Base-by-base conservation (phyloP, 2,888 invertebrate species). In the Sicus ferrugineus region DNA sequence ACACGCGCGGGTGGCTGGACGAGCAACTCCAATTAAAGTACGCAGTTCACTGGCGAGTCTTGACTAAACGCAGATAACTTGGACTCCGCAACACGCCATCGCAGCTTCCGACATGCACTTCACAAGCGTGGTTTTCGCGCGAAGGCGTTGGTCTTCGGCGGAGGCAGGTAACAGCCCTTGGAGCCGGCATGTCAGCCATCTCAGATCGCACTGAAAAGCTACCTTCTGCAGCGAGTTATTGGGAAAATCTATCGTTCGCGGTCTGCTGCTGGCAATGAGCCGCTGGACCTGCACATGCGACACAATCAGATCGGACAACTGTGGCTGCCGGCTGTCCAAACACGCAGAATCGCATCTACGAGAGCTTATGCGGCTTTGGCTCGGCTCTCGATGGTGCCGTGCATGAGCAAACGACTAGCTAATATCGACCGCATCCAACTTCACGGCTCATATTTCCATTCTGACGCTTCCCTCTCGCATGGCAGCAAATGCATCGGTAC, bases 281-380 rank as follows among this genome's bases (percentile, higher is more conserved):
- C 23, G 50, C 19, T 52, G 23, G 9, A 50, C 56, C n/a, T n/a
- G n/a, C 56, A 67, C 58, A 67, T 67, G 59, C 67, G 23, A 14
- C 30, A 9, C 50, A 64, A 69, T 69, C 69, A 64, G 69, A 69
- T 69, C 19, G 58, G 64, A 64, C 69, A 69, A 64, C 69, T 64
- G 16, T 50, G 54, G 31, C 56, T 50, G 31, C 58, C 26, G 48
- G 23, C 34, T 23, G 58, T 19, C 50, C 42, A 54, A 38, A 56
- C 62, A 68, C 68, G 62, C 62, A 68, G 54, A 68, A 68, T 50
- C 30, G 19, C n/a, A 23, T 23, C 42, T 31, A 42, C 14, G 14
- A 42, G 42, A 4, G 23, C 62, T 42, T 62, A 4, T 23, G 9
- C 6, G 61, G 14, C 28, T n/a, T 46, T 42, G 46, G 14, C 21